These are phyloP conservation scores for Adineta ricciae DNA, from an alignment of 2,888 invertebrate genomes.

Conservation along the genomic window DNA sequence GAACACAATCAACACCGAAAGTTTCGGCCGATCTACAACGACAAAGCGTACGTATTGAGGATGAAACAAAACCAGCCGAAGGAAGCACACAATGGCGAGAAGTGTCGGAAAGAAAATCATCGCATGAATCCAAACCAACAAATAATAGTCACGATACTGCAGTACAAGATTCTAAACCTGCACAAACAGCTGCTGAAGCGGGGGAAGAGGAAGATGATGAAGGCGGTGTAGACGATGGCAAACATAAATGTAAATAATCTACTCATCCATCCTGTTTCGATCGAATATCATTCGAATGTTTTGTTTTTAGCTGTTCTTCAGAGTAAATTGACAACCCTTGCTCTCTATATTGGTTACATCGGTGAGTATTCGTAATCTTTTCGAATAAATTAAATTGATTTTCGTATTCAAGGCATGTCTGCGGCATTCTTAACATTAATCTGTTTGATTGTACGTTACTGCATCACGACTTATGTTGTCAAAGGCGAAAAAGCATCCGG, in stretches of 20 bases:
- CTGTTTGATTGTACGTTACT: constrained; percentile 87
- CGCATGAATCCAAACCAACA: background rate
- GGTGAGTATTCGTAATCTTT: constrained; percentile 53
- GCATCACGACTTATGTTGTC: constrained; percentile 72
- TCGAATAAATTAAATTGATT: too few relatives aligned
- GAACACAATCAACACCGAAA: too few relatives aligned
- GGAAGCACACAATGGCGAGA: too few relatives aligned
- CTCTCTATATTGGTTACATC: constrained; percentile 98
- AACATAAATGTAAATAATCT: background rate
- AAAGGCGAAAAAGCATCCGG: constrained; percentile 47
- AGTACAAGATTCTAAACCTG: background rate
- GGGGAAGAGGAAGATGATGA: background rate
- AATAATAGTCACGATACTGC: background rate
- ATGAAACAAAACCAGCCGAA: background rate
- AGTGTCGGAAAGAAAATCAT: too few relatives aligned
- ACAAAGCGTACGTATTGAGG: background rate
- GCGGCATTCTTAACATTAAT: constrained; percentile 93
- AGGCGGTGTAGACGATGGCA: background rate
- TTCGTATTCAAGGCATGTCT: constrained; percentile 60
- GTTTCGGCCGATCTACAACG: background rate
- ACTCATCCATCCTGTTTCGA: background rate
- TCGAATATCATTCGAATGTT: background rate
- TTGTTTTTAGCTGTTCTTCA: constrained; percentile 89
- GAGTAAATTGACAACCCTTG: constrained; percentile 91
- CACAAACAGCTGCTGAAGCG: background rate